phyloP scores from a whole-genome alignment of 2,113 vertebrate genomes.

The Hystrix brachyura region DNA sequence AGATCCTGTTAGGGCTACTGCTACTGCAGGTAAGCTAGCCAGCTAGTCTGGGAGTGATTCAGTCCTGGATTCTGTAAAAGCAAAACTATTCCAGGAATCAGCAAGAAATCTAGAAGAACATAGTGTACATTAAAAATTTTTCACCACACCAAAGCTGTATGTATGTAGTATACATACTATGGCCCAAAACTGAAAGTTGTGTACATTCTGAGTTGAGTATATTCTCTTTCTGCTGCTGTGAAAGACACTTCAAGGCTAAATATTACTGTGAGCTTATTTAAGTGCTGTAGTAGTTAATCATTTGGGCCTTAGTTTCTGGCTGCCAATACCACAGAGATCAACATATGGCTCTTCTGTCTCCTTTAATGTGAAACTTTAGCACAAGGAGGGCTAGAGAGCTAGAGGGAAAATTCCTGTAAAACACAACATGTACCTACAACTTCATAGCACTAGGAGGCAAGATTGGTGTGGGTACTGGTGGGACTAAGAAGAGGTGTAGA shows the following conservation, averaged over 20 bases:
- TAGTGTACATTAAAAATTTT: neutral
- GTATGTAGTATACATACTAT: neutral
- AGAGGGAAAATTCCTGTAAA: neutral
- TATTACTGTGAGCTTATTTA: neutral
- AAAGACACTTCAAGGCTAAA: neutral
- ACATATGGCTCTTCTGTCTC: neutral
- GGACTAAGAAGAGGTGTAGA: neutral
- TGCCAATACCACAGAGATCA: neutral
- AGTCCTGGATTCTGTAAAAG: neutral
- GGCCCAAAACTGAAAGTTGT: neutral
- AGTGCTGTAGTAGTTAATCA: neutral
- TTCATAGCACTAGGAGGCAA: neutral
- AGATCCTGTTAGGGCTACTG: neutral
- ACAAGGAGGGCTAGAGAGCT: neutral
- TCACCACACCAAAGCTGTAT: neutral
- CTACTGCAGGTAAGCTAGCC: neutral
- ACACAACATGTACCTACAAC: neutral
- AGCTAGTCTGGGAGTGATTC: neutral
- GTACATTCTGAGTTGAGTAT: neutral
- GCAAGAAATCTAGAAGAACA: neutral
- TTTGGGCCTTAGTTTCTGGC: constrained; percentile 40
- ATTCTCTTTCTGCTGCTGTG: neutral
- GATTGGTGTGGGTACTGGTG: neutral
- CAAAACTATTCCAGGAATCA: neutral
- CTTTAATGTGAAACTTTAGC: neutral